Conservation (phyloP, 2,113 vertebrate genomes). For the Oncorhynchus keta region DNA sequence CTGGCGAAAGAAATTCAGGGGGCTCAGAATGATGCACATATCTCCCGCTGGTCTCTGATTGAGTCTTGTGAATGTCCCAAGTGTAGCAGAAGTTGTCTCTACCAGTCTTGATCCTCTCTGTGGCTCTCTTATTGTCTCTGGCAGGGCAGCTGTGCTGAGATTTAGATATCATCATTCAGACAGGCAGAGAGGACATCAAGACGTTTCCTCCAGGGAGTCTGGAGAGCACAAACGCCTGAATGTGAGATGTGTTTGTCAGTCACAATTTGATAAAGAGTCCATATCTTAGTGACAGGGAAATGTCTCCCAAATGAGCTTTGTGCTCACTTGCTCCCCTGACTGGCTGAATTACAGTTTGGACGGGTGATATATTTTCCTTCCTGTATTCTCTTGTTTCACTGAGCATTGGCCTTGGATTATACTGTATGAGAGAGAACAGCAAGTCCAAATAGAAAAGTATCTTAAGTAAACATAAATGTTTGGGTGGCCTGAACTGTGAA, state of each 20-base stretch:
- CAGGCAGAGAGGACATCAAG: slow-evolving; percentile 64
- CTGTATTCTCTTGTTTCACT: slow-evolving; percentile 21
- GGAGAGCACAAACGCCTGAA: slow-evolving; percentile 46
- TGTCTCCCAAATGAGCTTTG: slow-evolving; percentile 46
- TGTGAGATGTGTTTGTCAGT: slow-evolving; percentile 52
- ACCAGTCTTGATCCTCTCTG: slow-evolving; percentile 42
- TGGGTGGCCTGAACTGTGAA: slow-evolving; percentile 4
- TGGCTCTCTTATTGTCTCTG: slow-evolving; percentile 59
- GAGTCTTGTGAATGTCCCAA: slow-evolving; percentile 22
- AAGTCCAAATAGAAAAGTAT: slow-evolving; percentile 4
- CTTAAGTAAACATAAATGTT: background rate
- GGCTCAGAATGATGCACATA: background rate
- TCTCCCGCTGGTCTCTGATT: background rate
- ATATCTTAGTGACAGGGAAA: slow-evolving; percentile 54
- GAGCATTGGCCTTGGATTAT: background rate
- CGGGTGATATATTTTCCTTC: slow-evolving; percentile 8
- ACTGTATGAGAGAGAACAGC: no score
- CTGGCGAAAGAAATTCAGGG: background rate
- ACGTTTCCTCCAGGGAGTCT: slow-evolving; percentile 58
- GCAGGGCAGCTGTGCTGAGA: slow-evolving; percentile 69
- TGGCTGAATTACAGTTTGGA: no score
- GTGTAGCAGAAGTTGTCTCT: slow-evolving; percentile 38
- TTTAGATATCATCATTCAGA: slow-evolving; percentile 76
- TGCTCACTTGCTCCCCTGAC: background rate
- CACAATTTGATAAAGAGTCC: slow-evolving; percentile 62